A percentile compares a stretch with the other conserved stretches of the same genome.
Conservation (phyloP, 2,797 vertebrate genomes). For the Lacerta bilineata region DNA sequence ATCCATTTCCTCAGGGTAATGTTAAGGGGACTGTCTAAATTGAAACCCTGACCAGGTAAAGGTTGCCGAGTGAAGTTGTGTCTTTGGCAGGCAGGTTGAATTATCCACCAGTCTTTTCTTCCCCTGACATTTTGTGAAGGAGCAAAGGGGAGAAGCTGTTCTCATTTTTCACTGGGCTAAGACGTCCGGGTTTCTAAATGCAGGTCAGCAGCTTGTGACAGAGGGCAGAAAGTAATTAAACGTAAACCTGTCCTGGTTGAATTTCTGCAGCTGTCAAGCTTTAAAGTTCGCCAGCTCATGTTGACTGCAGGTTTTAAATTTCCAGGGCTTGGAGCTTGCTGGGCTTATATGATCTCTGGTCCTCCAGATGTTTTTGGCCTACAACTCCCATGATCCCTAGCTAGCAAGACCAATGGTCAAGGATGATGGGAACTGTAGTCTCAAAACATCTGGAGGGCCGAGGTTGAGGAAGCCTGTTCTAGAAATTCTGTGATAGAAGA, state of each 20-base stretch:
- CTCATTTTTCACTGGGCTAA: background rate
- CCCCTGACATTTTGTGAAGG: background rate
- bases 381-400: no score
- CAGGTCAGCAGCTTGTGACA: constrained; percentile 2
- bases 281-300: background rate
- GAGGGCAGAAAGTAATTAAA: constrained; percentile 16
- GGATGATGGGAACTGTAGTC: no score
- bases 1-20: background rate
- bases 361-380: no score
- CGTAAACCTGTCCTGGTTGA: background rate
- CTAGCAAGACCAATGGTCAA: no score
- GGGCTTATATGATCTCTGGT: background rate
- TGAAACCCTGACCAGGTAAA: background rate
- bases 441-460: no score
- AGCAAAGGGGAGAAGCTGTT: background rate
- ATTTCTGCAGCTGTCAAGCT: background rate
- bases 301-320: background rate
- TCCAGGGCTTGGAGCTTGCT: background rate
- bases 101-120: background rate
- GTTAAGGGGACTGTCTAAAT: no score
- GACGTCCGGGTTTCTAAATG: background rate
- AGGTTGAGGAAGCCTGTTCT: no score
- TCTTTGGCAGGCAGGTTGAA: background rate
- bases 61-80: background rate
- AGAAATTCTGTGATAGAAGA: background rate